These are phyloP conservation scores for Bujurquina vittata DNA, from an alignment of 2,113 vertebrate species.

Conservation along the genomic window DNA sequence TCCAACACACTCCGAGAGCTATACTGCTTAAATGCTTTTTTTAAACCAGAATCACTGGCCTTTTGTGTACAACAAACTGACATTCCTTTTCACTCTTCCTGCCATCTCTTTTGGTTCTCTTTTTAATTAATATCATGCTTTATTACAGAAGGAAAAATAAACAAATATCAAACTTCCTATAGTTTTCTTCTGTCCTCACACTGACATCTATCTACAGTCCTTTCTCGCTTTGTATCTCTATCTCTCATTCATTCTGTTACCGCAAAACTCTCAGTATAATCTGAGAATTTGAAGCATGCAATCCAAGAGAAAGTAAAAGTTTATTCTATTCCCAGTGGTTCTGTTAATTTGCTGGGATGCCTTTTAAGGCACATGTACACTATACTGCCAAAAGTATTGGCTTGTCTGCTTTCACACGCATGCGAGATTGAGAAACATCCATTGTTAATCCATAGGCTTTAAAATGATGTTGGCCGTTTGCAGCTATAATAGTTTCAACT, in stretches of 20 bases:
- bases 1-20: conserved; percentile 11
- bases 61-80: background rate
- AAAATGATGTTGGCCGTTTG: too few species aligned
- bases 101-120: background rate
- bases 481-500: too few species aligned
- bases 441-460: too few species aligned
- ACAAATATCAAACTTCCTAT: conserved; percentile 7
- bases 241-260: background rate
- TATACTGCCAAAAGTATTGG: too few species aligned
- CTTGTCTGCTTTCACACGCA: too few species aligned
- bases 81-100: background rate
- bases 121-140: background rate
- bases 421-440: too few species aligned
- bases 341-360: conserved; percentile 12
- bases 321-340: background rate
- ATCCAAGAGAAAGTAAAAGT: conserved; percentile 11
- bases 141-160: background rate
- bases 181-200: background rate
- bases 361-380: background rate
- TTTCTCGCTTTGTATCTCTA: background rate
- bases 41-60: background rate
- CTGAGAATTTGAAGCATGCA: conserved; percentile 3
- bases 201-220: background rate
- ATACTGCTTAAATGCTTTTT: conserved; percentile 1
- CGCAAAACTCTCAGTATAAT: background rate